These are phyloP conservation scores for Morphnarchus princeps DNA, from an alignment of 2,113 vertebrate species.

Conservation along the genomic window DNA sequence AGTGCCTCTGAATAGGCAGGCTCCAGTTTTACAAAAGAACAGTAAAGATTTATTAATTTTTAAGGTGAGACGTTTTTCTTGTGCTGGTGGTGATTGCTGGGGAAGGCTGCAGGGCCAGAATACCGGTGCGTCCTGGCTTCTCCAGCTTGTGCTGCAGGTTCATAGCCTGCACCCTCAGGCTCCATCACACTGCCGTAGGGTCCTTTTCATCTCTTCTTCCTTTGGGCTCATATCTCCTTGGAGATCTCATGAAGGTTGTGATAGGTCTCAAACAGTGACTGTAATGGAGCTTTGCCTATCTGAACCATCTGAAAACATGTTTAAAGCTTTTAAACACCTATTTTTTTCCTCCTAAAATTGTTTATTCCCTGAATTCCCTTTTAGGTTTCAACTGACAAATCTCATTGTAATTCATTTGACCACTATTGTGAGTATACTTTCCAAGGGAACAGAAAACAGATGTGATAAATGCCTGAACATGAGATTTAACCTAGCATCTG, in stretches of 20 bases:
- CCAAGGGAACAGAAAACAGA: conserved; percentile 21
- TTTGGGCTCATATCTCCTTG: not conserved
- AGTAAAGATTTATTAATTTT: not conserved
- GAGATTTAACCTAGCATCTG: conserved; percentile 19
- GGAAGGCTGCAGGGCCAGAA: not conserved
- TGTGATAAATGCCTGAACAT: conserved; percentile 27
- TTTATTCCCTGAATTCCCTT: conserved; percentile 14
- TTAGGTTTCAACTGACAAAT: conserved; percentile 24
- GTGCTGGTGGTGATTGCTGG: not conserved
- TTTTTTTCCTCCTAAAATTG: not conserved
- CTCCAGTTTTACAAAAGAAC: not conserved
- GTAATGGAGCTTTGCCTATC: not conserved
- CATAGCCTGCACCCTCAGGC: not conserved
- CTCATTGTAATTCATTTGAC: conserved; percentile 29
- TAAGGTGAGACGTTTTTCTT: not conserved
- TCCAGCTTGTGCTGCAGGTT: not conserved
- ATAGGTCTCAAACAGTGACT: not conserved
- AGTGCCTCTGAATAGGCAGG: not conserved
- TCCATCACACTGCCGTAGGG: not conserved
- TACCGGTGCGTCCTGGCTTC: rapidly evolving
- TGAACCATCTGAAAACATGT: not conserved
- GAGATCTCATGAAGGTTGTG: not conserved
- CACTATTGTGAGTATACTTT: not conserved
- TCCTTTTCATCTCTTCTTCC: not conserved
- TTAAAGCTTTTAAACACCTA: not conserved